A percentile compares a stretch with the other conserved stretches of the same genome.
Evolutionary conservation across 2,113 vertebrate genomes (phyloP).

Genomic region (Syngnathus floridae): DNA sequence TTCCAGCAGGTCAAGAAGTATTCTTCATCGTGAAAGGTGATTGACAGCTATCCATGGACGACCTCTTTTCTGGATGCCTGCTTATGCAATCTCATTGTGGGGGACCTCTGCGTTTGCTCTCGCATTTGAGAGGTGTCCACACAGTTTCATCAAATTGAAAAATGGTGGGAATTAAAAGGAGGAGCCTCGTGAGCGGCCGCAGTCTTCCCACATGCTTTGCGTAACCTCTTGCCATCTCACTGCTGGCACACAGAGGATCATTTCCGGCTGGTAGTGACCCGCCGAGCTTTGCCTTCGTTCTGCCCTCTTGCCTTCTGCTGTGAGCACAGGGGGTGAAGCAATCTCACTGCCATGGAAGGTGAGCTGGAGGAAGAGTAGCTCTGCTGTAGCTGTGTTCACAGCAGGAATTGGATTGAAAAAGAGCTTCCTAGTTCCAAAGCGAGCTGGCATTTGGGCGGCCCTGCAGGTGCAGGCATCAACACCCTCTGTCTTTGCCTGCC

Average conservation of each 20-base stretch:
- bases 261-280: conserved; percentile 59
- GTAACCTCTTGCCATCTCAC: conserved; percentile 40
- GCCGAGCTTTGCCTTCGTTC: conserved; percentile 55
- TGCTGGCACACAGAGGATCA: conserved; percentile 57
- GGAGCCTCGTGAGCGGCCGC: conserved; percentile 14
- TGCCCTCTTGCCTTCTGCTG: conserved; percentile 68
- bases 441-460: conserved; percentile 62
- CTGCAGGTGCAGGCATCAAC: conserved; percentile 61
- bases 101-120: conserved; percentile 23
- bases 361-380: conserved; percentile 55
- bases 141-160: conserved; percentile 27
- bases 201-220: conserved; percentile 30
- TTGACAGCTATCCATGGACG: conserved; percentile 46
- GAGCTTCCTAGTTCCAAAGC: conserved; percentile 57
- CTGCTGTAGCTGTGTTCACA: conserved; percentile 57
- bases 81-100: conserved; percentile 41
- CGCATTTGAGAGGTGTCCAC: conserved; percentile 21
- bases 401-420: conserved; percentile 62
- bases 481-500: conserved; percentile 57
- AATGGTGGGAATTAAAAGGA: conserved; percentile 21
- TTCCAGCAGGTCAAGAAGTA: conserved; percentile 49
- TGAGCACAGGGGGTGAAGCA: conserved; percentile 51
- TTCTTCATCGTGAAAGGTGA: conserved; percentile 55
- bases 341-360: conserved; percentile 59
- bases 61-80: conserved; percentile 21